phyloP scores from a whole-genome alignment of 1,140 invertebrate genomes.

The Drosophila sp. region DNA sequence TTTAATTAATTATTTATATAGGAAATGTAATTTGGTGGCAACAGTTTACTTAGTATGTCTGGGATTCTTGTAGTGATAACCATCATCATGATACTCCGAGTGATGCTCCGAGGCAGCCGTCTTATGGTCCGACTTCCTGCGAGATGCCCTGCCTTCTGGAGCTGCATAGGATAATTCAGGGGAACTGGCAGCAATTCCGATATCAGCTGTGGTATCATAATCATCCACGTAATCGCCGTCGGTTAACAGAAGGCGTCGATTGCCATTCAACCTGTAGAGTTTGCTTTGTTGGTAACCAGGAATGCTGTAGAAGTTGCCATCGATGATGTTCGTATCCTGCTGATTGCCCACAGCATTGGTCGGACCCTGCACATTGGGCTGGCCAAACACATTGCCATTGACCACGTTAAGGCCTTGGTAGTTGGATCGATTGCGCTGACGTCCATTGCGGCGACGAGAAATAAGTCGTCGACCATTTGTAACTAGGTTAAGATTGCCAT shows the following conservation, averaged over 20 bases:
- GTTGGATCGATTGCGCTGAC: constrained; percentile 61
- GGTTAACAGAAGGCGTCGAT: constrained; percentile 42
- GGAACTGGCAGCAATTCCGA: constrained; percentile 55
- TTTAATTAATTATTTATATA: constrained; percentile 43
- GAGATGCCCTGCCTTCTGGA: constrained; percentile 23
- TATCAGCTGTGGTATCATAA: constrained; percentile 37
- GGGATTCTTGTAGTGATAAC: constrained; percentile 69
- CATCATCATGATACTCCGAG: constrained; percentile 62
- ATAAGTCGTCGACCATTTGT: constrained; percentile 24
- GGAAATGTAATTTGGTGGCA: constrained; percentile 20
- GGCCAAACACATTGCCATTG: constrained; percentile 62
- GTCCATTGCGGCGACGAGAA: constrained; percentile 35
- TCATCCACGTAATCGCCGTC: constrained; percentile 60
- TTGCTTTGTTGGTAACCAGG: constrained; percentile 17
- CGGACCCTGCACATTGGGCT: constrained; percentile 61
- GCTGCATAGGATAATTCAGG: constrained; percentile 42
- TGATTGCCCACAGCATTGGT: constrained; percentile 55
- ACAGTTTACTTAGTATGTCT: constrained; percentile 32
- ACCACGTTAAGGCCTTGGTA: constrained; percentile 72
- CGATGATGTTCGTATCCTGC: constrained; percentile 72
- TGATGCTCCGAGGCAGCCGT: constrained; percentile 53
- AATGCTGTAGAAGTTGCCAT: constrained; percentile 68
- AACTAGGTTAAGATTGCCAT: constrained; percentile 18
- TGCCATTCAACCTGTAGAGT: constrained; percentile 48
- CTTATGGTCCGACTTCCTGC: constrained; percentile 26